Conservation (phyloP, 2,113 vertebrate genomes). For the Zonotrichia leucophrys region DNA sequence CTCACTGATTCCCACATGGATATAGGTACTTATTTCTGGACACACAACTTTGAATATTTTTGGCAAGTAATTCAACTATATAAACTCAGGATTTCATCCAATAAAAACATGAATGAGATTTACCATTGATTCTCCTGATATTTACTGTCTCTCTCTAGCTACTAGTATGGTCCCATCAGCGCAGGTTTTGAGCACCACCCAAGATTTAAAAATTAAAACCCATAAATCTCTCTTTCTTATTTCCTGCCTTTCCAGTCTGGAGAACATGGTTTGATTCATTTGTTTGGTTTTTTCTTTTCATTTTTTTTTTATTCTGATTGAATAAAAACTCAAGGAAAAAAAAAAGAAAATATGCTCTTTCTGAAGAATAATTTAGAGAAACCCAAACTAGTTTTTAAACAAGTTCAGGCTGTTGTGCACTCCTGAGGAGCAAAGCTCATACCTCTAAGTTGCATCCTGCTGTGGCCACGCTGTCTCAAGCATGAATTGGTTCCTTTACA, state of each 20-base stretch:
- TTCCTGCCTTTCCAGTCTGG: not conserved
- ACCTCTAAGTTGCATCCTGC: not conserved
- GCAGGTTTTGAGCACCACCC: constrained; percentile 16
- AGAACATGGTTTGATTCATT: not conserved
- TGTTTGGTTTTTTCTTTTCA: not conserved
- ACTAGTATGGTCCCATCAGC: constrained; percentile 36
- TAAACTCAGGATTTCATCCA: constrained; percentile 32
- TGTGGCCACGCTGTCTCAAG: not conserved
- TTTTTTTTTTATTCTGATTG: not conserved
- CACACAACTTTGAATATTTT: not conserved
- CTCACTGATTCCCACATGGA: constrained; percentile 28
- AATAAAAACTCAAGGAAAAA: not conserved
- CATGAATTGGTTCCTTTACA: constrained; percentile 15
- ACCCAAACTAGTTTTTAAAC: not conserved
- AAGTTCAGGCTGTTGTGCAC: not conserved
- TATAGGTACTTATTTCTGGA: constrained; percentile 33
- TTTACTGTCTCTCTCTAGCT: constrained; percentile 44
- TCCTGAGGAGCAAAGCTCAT: not conserved
- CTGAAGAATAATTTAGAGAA: not conserved
- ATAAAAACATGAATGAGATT: constrained; percentile 47
- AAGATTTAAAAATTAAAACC: constrained; percentile 51
- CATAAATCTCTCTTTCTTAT: constrained; percentile 41
- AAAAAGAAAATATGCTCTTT: not conserved
- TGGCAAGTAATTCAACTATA: constrained; percentile 17
- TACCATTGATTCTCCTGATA: constrained; percentile 35